Evolutionary conservation across 2,888 invertebrate genomes (phyloP), one percentile per base, ranked within the genome.

Genomic region (Frankliniella fusca): DNA sequence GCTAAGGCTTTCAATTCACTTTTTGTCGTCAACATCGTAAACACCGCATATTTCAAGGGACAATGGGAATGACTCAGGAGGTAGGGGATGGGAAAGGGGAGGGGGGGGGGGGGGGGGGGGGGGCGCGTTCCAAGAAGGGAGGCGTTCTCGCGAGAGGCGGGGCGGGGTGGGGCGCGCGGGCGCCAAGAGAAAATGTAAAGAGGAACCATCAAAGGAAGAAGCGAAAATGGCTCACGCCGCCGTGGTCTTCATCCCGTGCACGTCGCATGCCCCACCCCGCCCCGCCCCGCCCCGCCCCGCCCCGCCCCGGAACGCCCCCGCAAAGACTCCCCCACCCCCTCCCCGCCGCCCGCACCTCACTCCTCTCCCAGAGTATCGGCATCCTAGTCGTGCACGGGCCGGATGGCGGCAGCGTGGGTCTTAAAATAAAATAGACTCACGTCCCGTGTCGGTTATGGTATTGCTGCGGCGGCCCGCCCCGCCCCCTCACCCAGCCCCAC

Each of bases 11-110:
- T 76, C 70, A 76, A 76, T 76, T 76, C 70, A 76, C 70, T 76
- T 76, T 76, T 76, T 76, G 70, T 76, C 70, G 70, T 76, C 70
- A 27, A 76, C 70, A 76, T 76, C 70, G 70, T 76, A 76, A 76
- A 76, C 70, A 76, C 70, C 70, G 70, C 70, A 76, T 76, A 76
- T 76, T 76, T 76, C 70, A 76, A 27, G 15, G 70, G 70, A 76
- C 70, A 76, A 76, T 76, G 70, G 23, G 27, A 76, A 76, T 76
- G 70, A 76, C 70, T 27, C 70, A 23, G 23, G 70, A 61, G 61
- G 61, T n/a, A 18, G 10, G 11, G 54, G 61, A 18, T 61, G 61
- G 61, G 7, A 18, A 20, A 50, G 15, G 54, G 54, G 54, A 18
- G 61, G 61, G 61, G 12, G 0, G 61, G 61, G 61, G 54, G 15